Evolutionary conservation across 2,888 invertebrate species (phyloP), one percentile per base, ranked within the genome.

Genomic region (Biston stratarius): DNA sequence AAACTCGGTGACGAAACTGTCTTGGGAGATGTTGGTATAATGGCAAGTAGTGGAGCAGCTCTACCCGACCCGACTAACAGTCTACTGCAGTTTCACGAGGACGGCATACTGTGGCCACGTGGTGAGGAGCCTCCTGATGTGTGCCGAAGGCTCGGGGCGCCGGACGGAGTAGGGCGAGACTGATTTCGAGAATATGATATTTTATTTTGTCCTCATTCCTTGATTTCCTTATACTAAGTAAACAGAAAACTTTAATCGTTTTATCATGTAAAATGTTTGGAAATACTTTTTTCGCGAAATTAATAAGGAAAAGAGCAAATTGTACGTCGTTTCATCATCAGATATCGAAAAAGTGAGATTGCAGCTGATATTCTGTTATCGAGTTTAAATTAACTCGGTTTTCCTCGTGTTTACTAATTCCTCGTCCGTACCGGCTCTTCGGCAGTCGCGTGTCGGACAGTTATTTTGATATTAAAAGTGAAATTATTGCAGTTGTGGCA

Each of bases 191-290:
- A 52, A 38, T 9, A 51, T 2, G 6, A 15, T 9, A 34, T 51
- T 53, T 40, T 40, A 53, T 15, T 40, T 40, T 40, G 51, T n/a
- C 15, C 53, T 38, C 15, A 40, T 53, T 40, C 14, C 9, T 12
- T 15, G 53, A 40, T 40, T 15, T 15, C 15, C 40, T 12, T 47
- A 5, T 38, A 60, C 60, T 51, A 60, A 51, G 60, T 51, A 49
- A 15, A 24, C 15, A 33, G 12, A 42, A 60, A 51, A 60, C 6
- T 59, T 47, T 47, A 60, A 38, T 42, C 51, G n/a, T 60, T 42
- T 45, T 61, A 45, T 61, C 34, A 61, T 14, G 14, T 10, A 6
- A 47, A 15, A 33, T 38, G 36, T 9, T 15, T 53, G 10, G 11
- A 15, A 53, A 38, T 40, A 38, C 9, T 36, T 52, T 53, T 53